These are phyloP conservation scores for Bucorvus abyssinicus DNA, from an alignment of 2,797 vertebrate genomes.

Conservation along the genomic window DNA sequence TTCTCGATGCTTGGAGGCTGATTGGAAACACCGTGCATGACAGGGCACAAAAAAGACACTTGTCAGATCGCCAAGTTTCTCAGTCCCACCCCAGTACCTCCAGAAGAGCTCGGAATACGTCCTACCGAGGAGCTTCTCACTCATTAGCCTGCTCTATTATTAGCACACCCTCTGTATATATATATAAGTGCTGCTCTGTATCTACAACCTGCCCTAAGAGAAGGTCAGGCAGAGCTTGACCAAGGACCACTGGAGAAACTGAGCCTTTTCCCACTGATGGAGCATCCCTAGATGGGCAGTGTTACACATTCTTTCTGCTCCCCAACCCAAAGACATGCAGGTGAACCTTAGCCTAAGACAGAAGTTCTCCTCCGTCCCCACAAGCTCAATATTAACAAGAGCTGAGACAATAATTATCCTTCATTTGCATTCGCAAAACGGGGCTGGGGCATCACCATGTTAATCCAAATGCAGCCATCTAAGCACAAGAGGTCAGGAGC, in stretches of 20 bases:
- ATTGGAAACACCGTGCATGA: constrained; percentile 53
- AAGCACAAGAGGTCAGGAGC: background rate
- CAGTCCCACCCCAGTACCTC: background rate
- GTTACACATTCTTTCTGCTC: background rate
- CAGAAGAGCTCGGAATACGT: background rate
- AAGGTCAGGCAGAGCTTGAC: background rate
- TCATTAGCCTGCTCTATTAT: background rate
- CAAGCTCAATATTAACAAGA: background rate
- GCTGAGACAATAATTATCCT: background rate
- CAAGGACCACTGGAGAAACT: background rate
- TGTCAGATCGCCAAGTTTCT: background rate
- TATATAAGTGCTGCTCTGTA: background rate
- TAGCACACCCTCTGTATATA: background rate
- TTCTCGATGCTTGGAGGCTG: background rate
- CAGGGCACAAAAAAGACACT: constrained; percentile 38
- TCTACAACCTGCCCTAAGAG: background rate
- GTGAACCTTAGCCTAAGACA: background rate
- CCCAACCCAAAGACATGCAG: background rate
- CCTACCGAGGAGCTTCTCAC: background rate
- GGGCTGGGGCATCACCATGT: background rate
- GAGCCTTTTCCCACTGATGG: background rate
- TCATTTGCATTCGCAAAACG: background rate
- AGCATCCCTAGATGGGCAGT: background rate
- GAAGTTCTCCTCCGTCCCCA: background rate
- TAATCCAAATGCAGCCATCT: background rate